A percentile compares a stretch with the other conserved stretches of the same genome.
phyloP scores from a whole-genome alignment of 2,888 invertebrate species.

The Geotrupes spiniger region DNA sequence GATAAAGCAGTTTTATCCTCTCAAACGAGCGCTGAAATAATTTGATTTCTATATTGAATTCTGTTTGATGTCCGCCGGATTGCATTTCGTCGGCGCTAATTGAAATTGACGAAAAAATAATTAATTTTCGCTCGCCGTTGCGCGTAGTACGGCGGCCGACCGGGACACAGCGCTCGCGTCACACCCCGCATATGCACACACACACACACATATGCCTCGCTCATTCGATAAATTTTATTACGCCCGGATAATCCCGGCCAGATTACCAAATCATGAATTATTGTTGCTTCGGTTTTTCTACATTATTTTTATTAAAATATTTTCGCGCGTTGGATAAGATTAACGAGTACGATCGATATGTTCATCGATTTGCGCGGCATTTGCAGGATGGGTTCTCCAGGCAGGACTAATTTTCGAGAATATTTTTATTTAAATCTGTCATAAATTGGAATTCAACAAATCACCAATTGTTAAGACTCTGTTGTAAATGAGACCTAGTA shows the following conservation, averaged over 20 bases:
- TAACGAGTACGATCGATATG: no score
- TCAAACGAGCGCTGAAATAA: conserved; percentile 36
- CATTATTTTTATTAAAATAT: no score
- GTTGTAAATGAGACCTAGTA: no score
- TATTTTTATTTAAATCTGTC: no score
- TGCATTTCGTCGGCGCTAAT: conserved; percentile 44
- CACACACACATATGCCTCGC: not conserved
- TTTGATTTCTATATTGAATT: conserved; percentile 49
- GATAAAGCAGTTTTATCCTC: conserved; percentile 19
- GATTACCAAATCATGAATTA: no score
- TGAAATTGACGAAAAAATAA: conserved; percentile 51
- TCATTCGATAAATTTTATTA: conserved; percentile 4
- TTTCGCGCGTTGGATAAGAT: no score
- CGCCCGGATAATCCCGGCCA: not conserved
- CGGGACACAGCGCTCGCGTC: not conserved
- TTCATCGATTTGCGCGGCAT: no score
- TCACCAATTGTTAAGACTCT: no score
- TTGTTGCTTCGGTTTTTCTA: no score
- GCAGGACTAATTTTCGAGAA: no score
- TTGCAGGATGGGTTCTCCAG: no score
- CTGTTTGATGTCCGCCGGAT: conserved; percentile 40
- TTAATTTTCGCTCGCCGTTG: conserved; percentile 41
- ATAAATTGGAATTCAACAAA: no score
- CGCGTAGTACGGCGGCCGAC: not conserved
- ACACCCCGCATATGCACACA: not conserved